Conservation (phyloP, 64 coral and sea anemone species). For the Trachythela sp. region DNA sequence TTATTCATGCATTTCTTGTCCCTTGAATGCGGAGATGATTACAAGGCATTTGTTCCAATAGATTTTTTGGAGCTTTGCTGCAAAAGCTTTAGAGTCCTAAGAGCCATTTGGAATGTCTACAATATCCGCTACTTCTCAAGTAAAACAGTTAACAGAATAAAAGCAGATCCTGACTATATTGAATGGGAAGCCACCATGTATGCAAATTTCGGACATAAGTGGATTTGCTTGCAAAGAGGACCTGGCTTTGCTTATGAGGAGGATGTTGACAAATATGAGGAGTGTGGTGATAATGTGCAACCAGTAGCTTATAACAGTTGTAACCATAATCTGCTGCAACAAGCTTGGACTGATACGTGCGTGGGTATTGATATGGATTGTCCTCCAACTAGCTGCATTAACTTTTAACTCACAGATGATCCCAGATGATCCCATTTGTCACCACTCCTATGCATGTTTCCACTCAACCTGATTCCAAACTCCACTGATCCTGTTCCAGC, state of each 20-base stretch:
- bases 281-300: neutral
- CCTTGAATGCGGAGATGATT: neutral
- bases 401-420: too few species aligned
- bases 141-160: neutral
- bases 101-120: neutral
- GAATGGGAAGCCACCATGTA: neutral
- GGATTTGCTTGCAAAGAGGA: neutral
- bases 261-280: neutral
- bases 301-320: neutral
- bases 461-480: too few species aligned
- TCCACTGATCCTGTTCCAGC: too few species aligned
- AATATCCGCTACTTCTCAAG: neutral
- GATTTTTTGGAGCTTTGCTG: conserved; percentile 9
- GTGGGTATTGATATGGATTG: too few species aligned
- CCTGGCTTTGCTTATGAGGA: conserved; percentile 2
- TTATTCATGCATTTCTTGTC: neutral
- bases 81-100: neutral
- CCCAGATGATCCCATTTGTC: too few species aligned
- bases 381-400: too few species aligned
- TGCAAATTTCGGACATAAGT: neutral
- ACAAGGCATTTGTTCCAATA: neutral
- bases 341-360: neutral
- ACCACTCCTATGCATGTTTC: too few species aligned
- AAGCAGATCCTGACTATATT: conserved; percentile 3
- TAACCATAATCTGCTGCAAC: neutral